A percentile compares a stretch with the other conserved stretches of the same genome.
These are phyloP conservation scores for Oikopleura albicans DNA, from an alignment of 23 tunicate species.

Conservation along the genomic window DNA sequence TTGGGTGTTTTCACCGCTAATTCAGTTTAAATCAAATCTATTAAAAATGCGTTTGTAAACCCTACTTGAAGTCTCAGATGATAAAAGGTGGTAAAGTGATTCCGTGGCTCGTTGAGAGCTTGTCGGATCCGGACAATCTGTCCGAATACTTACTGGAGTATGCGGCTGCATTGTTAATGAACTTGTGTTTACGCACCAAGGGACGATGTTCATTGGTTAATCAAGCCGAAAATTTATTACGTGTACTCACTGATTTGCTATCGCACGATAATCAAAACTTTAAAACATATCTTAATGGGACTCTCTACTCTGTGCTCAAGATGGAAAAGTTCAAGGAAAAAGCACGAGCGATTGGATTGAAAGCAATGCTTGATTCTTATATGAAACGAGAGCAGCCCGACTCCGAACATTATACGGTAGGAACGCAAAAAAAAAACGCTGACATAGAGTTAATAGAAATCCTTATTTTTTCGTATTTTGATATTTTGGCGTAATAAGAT, in stretches of 20 bases:
- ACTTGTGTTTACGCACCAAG: slow-evolving; percentile 48
- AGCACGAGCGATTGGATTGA: slow-evolving; percentile 57
- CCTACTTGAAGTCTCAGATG: slow-evolving; percentile 14
- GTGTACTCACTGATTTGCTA: slow-evolving; percentile 67
- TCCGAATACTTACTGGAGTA: slow-evolving; percentile 95
- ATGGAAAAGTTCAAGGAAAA: slow-evolving; percentile 39
- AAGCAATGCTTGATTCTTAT: slow-evolving; percentile 21
- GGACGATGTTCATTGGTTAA: slow-evolving; percentile 61
- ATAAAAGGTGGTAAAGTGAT: not conserved
- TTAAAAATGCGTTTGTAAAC: too few relatives aligned
- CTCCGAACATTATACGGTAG: not conserved
- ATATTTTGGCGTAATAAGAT: too few relatives aligned
- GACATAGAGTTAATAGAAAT: not conserved
- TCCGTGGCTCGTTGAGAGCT: not conserved
- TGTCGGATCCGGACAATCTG: slow-evolving; percentile 20
- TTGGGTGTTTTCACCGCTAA: too few relatives aligned
- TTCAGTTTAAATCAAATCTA: too few relatives aligned
- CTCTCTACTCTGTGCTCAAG: slow-evolving; percentile 78
- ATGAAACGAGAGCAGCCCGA: slow-evolving; percentile 29
- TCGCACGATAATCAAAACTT: slow-evolving; percentile 59
- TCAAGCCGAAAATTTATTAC: slow-evolving; percentile 34
- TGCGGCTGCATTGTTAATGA: slow-evolving; percentile 81
- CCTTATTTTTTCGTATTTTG: too few relatives aligned
- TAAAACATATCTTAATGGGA: slow-evolving; percentile 85
- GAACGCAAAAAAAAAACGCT: not conserved